Evolutionary conservation across 1,140 invertebrate species (phyloP).

Genomic region (Bombus cullumanus): DNA sequence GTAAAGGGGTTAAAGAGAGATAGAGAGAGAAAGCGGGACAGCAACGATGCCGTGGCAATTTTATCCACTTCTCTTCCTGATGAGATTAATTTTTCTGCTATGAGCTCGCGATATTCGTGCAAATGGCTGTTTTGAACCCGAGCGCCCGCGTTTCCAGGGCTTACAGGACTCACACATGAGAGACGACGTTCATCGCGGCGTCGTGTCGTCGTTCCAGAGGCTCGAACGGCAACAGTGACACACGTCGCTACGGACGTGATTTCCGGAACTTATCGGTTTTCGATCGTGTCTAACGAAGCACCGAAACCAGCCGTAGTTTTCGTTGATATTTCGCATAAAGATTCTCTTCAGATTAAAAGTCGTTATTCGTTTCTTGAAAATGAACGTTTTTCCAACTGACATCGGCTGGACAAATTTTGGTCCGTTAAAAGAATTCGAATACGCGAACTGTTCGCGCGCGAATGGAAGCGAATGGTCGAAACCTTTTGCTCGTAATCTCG

Average conservation of each 20-base stretch:
- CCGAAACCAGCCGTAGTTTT: too few relatives aligned
- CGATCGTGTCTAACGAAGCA: slow-evolving; percentile 23
- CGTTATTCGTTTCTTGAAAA: not conserved
- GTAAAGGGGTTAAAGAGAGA: not conserved
- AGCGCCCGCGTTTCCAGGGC: not conserved
- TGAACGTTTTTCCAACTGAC: not conserved
- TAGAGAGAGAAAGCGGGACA: not conserved
- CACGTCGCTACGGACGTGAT: slow-evolving; percentile 19
- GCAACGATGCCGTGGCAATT: not conserved
- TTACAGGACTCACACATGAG: slow-evolving; percentile 14
- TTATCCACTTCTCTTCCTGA: slow-evolving; percentile 2
- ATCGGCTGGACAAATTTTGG: not conserved
- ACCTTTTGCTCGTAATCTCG: not conserved
- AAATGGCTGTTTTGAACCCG: slow-evolving; percentile 17
- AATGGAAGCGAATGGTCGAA: not conserved
- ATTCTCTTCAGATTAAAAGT: not conserved
- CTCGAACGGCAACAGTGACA: slow-evolving; percentile 12
- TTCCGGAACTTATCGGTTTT: slow-evolving; percentile 44
- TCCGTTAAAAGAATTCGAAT: not conserved
- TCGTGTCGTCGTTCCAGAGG: not conserved
- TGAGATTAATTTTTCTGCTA: slow-evolving; percentile 36
- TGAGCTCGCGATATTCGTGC: not conserved
- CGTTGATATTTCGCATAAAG: not conserved
- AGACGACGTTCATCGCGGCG: not conserved
- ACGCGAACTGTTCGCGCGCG: not conserved